Evolutionary conservation across 1,140 invertebrate genomes (phyloP).

Genomic region (Macrosteles quadrilineatus): DNA sequence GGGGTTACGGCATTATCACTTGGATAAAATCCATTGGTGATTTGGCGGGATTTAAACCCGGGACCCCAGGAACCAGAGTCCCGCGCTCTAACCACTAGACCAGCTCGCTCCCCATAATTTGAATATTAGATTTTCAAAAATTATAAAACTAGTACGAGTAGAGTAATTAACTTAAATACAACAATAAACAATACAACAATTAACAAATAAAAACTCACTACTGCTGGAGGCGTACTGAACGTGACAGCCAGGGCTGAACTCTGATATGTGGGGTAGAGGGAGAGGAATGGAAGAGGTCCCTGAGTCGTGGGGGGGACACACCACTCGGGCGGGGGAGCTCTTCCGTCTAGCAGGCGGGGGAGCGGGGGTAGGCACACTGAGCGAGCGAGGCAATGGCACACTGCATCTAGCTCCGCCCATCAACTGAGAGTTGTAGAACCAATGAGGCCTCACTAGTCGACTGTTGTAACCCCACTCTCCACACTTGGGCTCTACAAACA

Average conservation of each 20-base stretch:
- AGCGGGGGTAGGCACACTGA: constrained; percentile 36
- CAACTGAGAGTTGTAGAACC: constrained; percentile 47
- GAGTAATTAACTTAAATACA: too few species aligned
- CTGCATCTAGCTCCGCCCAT: constrained; percentile 32
- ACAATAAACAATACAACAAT: too few species aligned
- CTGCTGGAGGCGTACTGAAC: constrained; percentile 64
- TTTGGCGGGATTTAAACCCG: too few species aligned
- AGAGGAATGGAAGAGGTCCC: constrained; percentile 38
- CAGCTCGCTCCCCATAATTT: too few species aligned
- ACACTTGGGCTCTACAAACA: constrained; percentile 46
- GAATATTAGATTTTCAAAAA: too few species aligned
- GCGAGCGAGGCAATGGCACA: constrained; percentile 29
- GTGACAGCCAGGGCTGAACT: constrained; percentile 54
- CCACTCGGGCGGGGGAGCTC: constrained; percentile 34
- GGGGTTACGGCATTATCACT: too few species aligned
- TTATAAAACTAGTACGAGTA: too few species aligned
- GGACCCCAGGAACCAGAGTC: too few species aligned
- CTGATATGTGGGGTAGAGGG: constrained; percentile 55
- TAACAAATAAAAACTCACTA: constrained; percentile 52
- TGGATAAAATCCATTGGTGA: too few species aligned
- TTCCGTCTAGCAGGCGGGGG: constrained; percentile 30
- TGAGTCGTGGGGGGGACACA: constrained; percentile 9
- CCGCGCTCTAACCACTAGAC: too few species aligned
- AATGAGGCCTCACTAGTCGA: constrained; percentile 44
- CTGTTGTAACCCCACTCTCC: constrained; percentile 43